phyloP scores from a whole-genome alignment of 2,797 vertebrate genomes.

The Phrynocephalus vlangalii region DNA sequence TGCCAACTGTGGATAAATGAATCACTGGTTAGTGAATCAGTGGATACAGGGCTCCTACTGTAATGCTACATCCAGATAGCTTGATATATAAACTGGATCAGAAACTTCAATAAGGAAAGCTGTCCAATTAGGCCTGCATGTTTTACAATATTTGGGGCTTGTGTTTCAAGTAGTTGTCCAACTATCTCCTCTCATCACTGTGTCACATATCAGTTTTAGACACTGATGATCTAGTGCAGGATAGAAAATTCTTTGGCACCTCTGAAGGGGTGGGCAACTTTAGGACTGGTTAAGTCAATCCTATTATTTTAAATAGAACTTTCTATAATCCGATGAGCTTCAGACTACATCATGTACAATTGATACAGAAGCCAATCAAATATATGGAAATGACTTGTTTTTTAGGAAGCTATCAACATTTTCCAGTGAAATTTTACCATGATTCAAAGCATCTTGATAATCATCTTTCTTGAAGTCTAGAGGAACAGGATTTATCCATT shows the following conservation, averaged over 20 bases:
- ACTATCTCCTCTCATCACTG: background rate
- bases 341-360: background rate
- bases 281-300: background rate
- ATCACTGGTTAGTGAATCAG: too few relatives aligned
- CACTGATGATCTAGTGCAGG: background rate
- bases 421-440: constrained; percentile 75
- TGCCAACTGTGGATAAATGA: too few relatives aligned
- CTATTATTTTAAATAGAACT: background rate
- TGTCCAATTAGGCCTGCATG: background rate
- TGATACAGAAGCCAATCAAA: background rate
- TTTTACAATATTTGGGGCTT: background rate
- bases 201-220: background rate
- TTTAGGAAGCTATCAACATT: background rate
- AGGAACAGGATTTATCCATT: constrained; percentile 91
- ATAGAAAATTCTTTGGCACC: background rate
- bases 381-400: background rate
- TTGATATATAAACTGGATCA: background rate
- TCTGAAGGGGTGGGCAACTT: background rate
- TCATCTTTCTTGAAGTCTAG: constrained; percentile 80
- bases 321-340: background rate
- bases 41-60: too few relatives aligned
- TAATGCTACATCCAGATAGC: background rate
- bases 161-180: background rate
- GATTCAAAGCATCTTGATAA: constrained; percentile 75
- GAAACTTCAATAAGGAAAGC: background rate